A percentile compares a stretch with the other conserved stretches of the same genome.
Evolutionary conservation across 2,797 vertebrate species (phyloP).

Genomic region (Poeciliopsis presidionis): DNA sequence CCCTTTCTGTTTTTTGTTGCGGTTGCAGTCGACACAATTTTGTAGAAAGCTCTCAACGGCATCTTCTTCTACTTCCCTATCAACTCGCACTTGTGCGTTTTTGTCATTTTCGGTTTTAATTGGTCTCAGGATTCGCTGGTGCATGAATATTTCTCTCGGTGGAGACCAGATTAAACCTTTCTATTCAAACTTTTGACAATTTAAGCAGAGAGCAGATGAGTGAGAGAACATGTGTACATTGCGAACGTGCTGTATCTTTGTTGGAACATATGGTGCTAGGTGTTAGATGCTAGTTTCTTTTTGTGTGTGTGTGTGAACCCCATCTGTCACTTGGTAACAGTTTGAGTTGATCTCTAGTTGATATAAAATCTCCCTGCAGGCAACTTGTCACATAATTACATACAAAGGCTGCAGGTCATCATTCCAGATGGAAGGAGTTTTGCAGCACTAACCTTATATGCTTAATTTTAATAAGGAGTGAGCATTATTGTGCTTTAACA

Average conservation of each 20-base stretch:
- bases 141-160: slow-evolving; percentile 44
- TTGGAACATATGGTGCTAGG: slow-evolving; percentile 70
- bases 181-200: slow-evolving; percentile 45
- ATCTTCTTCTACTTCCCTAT: slow-evolving; percentile 23
- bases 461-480: slow-evolving; percentile 13
- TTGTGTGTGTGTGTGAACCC: slow-evolving; percentile 40
- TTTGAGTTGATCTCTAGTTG: slow-evolving; percentile 61
- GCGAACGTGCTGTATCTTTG: slow-evolving; percentile 48
- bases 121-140: slow-evolving; percentile 57
- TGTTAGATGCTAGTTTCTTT: slow-evolving; percentile 28
- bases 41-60: slow-evolving; percentile 34
- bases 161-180: slow-evolving; percentile 19
- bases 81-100: slow-evolving; percentile 31
- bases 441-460: slow-evolving; percentile 22
- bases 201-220: slow-evolving; percentile 35
- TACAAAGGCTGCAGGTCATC: slow-evolving; percentile 52
- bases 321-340: slow-evolving; percentile 76
- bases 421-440: slow-evolving; percentile 55
- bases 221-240: slow-evolving; percentile 25
- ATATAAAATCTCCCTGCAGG: slow-evolving; percentile 57
- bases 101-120: slow-evolving; percentile 70
- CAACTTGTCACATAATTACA: slow-evolving; percentile 61
- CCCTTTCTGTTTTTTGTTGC: neutral
- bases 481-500: slow-evolving; percentile 7
- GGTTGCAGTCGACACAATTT: slow-evolving; percentile 16